Evolutionary conservation across 2,888 invertebrate genomes (phyloP), one percentile per base, ranked within the genome.

Genomic region (Dastarcus helophoroides): DNA sequence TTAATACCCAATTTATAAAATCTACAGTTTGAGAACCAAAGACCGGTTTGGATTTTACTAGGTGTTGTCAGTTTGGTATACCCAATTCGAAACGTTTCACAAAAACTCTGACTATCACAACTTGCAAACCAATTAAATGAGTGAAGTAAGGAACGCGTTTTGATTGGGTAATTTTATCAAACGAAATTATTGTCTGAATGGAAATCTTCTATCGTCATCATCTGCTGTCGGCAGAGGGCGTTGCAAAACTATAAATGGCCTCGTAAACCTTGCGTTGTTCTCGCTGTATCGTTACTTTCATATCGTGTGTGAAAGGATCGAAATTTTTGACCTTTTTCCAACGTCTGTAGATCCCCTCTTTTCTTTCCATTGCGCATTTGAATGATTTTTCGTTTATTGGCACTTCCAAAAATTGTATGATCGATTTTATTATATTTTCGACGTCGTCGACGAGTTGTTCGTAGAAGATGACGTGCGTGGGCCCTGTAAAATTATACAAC

Each of bases 381-480:
- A 60, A 55, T 11, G 51, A 41, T 9, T 43, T 38, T 9, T 43
- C 39, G 11, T 54, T 39, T 3, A 60, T 43, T 10, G 42, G 38
- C 10, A 41, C 12, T 38, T 69, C 69, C 14, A 79, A 57, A 50
- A 79, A 79, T 24, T 60, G 55, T 31, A 82, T 58, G 31, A 79
- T 62, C 2, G 66, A 66, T 14, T 65, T 59, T 24, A 83, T 56
- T 2, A 73, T 69, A 17, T 57, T 54, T 43, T 71, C 69, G 1
- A 77, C 67, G 44, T 79, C 67, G 2, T 63, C 58, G 7, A 79
- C 73, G 31, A 82, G 61, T 40, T 71, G 64, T 41, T 82, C 79
- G 56, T 83, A 83, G 54, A 73, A 73, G 29, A 82, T 69, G 13
- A 82, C 68, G 51, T 76, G 75, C 21, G 79, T 62, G 3, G 74